Evolutionary conservation across 2,888 invertebrate genomes (phyloP), one percentile per base, ranked within the genome.

Genomic region (Escarpia spicata): DNA sequence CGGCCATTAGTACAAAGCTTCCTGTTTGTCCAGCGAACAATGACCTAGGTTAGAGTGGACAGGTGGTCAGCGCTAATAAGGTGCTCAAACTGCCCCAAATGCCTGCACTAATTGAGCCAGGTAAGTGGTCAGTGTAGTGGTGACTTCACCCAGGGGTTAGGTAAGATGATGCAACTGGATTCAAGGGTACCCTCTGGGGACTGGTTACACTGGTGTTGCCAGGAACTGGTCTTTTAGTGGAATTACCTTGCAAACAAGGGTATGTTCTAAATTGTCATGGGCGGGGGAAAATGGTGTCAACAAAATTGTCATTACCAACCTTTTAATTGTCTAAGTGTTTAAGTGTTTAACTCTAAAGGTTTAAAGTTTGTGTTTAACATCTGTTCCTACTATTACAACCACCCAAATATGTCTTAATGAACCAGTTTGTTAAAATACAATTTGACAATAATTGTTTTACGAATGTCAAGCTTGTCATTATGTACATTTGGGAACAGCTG

Each of bases 81-180:
- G 75, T 26, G 19, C 75, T 75, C 19, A 75, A 6, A 75, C 75
- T 26, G 26, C 75, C n/a, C 75, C n/a, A 75, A 75, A 4, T 26
- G 15, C n/a, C 26, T 19, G 19, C 75, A 75, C 75, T 75, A 75
- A 75, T 75, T 75, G 75, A 75, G 26, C 26, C 26, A 75, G 26
- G 75, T 75, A 75, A 75, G 75, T 75, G 75, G 75, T 75, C 75
- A 26, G 26, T 19, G 26, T 15, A 26, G 75, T 19, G 75, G 75
- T 75, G 75, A 75, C 75, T 75, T 75, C 75, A 75, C 75, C 75
- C 75, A 26, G 75, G 75, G 75, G 75, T 75, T 75, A n/a, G 75
- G 75, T 75, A 75, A 75, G 75, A 75, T 75, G 75, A 75, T 75
- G 75, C 75, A 75, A 75, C n/a, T 19, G n/a, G 26, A 19, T 75